Conservation (phyloP, 2,888 invertebrate species). For the Polyploca ridens region DNA sequence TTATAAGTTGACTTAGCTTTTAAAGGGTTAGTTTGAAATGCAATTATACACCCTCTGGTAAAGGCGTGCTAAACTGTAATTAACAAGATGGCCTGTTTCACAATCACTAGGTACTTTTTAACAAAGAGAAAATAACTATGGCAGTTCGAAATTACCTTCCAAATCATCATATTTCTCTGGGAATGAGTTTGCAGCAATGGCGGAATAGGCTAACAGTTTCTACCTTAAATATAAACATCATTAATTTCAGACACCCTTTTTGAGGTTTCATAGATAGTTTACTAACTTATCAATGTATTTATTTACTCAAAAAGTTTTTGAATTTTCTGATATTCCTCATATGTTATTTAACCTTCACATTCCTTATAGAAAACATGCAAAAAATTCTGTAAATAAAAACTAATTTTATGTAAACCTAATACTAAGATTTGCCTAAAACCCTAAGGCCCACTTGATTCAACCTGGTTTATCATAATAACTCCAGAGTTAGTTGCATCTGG, state of each 20-base stretch:
- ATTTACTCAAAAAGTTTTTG: no score
- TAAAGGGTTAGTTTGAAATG: slow-evolving; percentile 26
- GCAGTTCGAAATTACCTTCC: not conserved
- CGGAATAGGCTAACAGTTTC: not conserved
- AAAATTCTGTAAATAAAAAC: no score
- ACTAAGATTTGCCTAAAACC: no score
- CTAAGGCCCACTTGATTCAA: no score
- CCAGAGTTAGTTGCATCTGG: no score
- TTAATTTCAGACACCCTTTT: not conserved
- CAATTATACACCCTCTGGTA: not conserved
- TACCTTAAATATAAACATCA: not conserved
- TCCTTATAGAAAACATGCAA: no score
- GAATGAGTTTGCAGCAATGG: not conserved
- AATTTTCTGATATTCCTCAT: no score
- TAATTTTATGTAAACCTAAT: no score
- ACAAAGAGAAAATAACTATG: not conserved
- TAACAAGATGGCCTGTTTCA: not conserved
- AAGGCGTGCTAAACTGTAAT: not conserved
- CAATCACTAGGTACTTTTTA: not conserved
- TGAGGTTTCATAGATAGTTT: not conserved
- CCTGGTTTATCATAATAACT: no score
- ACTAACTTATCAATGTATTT: not conserved
- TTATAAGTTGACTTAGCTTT: slow-evolving; percentile 27
- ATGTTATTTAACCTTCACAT: no score
- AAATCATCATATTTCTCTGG: not conserved